Base-by-base conservation (phyloP, 2,888 invertebrate genomes). In the Nipponacmea schrenckii region DNA sequence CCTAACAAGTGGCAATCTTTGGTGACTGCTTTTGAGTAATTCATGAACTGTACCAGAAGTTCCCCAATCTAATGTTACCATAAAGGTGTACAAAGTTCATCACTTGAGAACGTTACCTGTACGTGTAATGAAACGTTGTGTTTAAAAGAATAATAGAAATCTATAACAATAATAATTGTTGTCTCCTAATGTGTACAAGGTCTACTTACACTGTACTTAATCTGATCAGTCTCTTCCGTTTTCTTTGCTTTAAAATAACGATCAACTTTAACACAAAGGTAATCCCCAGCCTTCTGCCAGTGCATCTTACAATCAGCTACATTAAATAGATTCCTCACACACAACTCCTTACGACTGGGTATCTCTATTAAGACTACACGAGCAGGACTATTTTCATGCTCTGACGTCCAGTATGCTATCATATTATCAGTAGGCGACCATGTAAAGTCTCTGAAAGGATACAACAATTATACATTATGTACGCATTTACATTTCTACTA, bases 221-320 rank as follows among this genome's bases (percentile, higher is more conserved):
- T 72, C 85, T 97, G 97, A 77, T 93, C 94, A 81, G 97, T 96
- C 86, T 98, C 97, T 70, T 90, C 90, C 50, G 88, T 86, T 86
- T 96, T 96, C 84, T 95, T 95, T n/a, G 94, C 92, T 91, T 97
- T 97, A 4, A 94, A 93, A 89, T 93, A 94, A 72, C 94, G 91
- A 88, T 96, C 95, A 0, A 96, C 94, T 91, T 98, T 98, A 0
- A 98, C 98, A 84, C 98, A 98, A 39, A 99, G 91, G 88, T 97
- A 97, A 88, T 98, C 97, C 0, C 99, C 99, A 31, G 94, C 95
- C 89, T 97, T 97, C 89, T 99, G 99, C 99, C 99, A 99, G 89
- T 97, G 97, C 88, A 99, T 95, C 85, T 97, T 96, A 88, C 98
- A 98, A 88, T 98, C 97, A 0, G 97, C 97, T 0, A 99, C 98